Evolutionary conservation across 2,113 vertebrate species (phyloP).

Genomic region (Meriones unguiculatus): DNA sequence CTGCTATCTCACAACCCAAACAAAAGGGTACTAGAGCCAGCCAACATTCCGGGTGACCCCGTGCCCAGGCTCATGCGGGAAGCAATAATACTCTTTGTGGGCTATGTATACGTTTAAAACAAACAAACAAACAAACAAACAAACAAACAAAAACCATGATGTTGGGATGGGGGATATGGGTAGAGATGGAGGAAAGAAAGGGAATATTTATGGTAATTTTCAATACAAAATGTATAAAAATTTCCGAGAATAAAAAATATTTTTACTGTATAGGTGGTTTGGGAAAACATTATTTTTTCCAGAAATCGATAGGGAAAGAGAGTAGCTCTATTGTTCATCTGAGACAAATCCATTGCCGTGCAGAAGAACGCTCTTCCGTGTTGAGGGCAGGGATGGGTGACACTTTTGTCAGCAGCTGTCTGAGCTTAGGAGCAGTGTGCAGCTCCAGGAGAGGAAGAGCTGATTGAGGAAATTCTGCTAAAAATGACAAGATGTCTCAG

Average conservation of each 20-base stretch:
- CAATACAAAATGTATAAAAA: not conserved
- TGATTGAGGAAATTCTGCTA: constrained; percentile 43
- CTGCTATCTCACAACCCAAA: not conserved
- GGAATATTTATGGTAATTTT: not conserved
- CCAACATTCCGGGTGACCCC: not conserved
- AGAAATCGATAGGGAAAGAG: constrained; percentile 37
- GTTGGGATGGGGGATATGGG: not conserved
- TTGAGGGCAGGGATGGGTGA: not conserved
- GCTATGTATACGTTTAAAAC: not conserved
- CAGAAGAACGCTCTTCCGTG: constrained; percentile 16
- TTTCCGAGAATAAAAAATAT: not conserved
- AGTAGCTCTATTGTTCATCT: constrained; percentile 53
- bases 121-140: too few species aligned
- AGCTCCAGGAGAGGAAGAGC: not conserved
- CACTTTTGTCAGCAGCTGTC: not conserved
- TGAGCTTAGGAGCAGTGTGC: not conserved
- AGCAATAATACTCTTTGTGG: not conserved
- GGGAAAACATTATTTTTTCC: constrained; percentile 28
- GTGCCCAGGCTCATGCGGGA: not conserved
- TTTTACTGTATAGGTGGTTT: not conserved
- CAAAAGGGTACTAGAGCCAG: not conserved
- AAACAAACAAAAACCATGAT: not conserved
- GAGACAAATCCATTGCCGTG: constrained; percentile 34
- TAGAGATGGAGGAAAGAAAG: not conserved
- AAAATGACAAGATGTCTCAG: not conserved